Base-by-base conservation (phyloP, 2,888 invertebrate genomes). In the Tricholauxania praeusta region DNA sequence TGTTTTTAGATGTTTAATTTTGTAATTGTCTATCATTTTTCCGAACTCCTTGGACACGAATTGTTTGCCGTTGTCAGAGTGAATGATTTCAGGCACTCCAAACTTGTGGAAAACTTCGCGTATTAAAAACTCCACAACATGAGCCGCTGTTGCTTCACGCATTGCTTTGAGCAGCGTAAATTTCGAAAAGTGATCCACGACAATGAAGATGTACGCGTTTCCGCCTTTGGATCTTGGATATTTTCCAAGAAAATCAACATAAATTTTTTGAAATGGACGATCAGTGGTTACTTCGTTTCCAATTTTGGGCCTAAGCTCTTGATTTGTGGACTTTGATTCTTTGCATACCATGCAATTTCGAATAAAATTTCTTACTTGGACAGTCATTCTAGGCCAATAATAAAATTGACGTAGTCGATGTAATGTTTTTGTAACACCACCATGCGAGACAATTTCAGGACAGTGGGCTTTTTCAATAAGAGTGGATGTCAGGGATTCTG, bases 61-160 rank as follows among this genome's bases (percentile, higher is more conserved):
- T 60, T 80, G 80, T 19, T 72, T 68, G 0, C 80, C 80, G 72
- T 82, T 65, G 15, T 65, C 65, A 12, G 65, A 22, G 47, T 47
- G 12, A 15, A 32, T 28, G 28, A 28, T 3, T 28, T 28, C 28
- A 28, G 28, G 28, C 28, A 28, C 28, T 28, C 28, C 28, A 52
- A 65, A 65, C 22, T 49, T 51, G 22, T 52, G 28, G 52, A 65
- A 65, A 22, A 65, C 22, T 22, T 52, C 51, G 5, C 28, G 2
- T 28, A 28, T n/a, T 14, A 51, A 28, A 15, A 49, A 65, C 15
- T 52, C 47, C 6, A 65, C 51, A 4, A 65, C 51, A n/a, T 51
- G 14, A 2, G 7, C 28, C 6, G 65, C 22, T 7, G 65, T 65
- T 12, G 65, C 52, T n/a, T 51, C 28, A 66, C 15, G 3, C 7